Evolutionary conservation across 2,888 invertebrate species (phyloP).

Genomic region (Mantis religiosa): DNA sequence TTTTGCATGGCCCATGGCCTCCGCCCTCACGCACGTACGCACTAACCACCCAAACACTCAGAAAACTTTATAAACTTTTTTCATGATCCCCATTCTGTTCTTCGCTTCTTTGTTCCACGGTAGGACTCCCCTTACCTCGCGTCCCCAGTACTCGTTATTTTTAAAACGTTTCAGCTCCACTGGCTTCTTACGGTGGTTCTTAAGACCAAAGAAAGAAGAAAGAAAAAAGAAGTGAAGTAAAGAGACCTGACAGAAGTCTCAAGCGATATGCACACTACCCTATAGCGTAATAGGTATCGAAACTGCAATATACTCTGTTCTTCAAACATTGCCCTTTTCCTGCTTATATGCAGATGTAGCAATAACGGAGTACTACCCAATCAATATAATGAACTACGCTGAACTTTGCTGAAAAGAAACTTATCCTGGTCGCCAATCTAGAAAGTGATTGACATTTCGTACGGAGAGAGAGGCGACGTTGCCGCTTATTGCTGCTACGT

Average conservation of each 20-base stretch:
- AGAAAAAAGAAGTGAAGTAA: neutral
- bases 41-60: neutral
- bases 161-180: conserved; percentile 3
- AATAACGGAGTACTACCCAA: too few relatives aligned
- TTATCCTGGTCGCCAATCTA: too few relatives aligned
- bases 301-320: too few relatives aligned
- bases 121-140: neutral
- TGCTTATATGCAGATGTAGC: too few relatives aligned
- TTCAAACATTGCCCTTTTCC: too few relatives aligned
- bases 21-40: neutral
- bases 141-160: neutral
- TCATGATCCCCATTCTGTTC: neutral
- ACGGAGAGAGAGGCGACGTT: too few relatives aligned
- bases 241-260: neutral
- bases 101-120: neutral
- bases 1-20: too few relatives aligned
- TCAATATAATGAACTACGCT: too few relatives aligned
- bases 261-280: neutral
- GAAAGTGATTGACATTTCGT: too few relatives aligned
- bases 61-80: neutral
- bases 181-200: neutral
- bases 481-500: too few relatives aligned
- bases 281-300: too few relatives aligned
- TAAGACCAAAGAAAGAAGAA: neutral
- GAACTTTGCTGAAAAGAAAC: too few relatives aligned